Base-by-base conservation (phyloP, 2,888 invertebrate species). In the Standfussiana lucernea region DNA sequence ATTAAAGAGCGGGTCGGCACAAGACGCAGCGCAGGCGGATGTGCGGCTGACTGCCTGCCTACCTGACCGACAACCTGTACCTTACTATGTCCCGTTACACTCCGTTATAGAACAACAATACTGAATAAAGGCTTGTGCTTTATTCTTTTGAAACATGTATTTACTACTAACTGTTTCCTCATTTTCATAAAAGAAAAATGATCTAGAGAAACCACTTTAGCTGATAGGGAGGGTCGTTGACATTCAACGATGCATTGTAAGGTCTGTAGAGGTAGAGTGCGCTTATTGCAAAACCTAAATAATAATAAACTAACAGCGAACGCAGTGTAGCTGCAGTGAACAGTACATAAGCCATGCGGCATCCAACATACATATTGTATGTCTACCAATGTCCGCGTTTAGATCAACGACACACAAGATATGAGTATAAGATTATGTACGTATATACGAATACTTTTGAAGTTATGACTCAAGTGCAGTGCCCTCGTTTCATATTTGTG, bases 391-490 rank as follows among this genome's bases (percentile, higher is more conserved):
- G 85, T 87, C 86, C 85, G 88, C 77, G 84, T 91, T 91, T 90
- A 90, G 89, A 93, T 93, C 91, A 90, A 89, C 86, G 89, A 89
- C 88, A 91, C 89, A 89, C 88, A 89, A 88, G 89, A 90, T 92
- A 56, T 32, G n/a, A 32, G 59, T 68, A 77, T 61, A 75, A n/a
- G 35, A 73, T 53, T 72, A 69, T 56, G 64, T 15, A 40, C 40
- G 15, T 4, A 37, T 42, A 66, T 50, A 65, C 40, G 50, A 65
- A 71, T 40, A 65, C 32, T 69, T 71, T 82, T 82, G 40, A 53
- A 66, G 50, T 75, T 77, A 76, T 90, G 90, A 91, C 88, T 92
- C 91, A 92, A 94, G 93, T 92, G 90, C 93, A 92, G 84, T 91
- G 94, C 90, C 93, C 93, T 89, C 90, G 87, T 91, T 94, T 90